phyloP scores from a whole-genome alignment of 2,797 vertebrate species.

The Anisognathus igniventris region DNA sequence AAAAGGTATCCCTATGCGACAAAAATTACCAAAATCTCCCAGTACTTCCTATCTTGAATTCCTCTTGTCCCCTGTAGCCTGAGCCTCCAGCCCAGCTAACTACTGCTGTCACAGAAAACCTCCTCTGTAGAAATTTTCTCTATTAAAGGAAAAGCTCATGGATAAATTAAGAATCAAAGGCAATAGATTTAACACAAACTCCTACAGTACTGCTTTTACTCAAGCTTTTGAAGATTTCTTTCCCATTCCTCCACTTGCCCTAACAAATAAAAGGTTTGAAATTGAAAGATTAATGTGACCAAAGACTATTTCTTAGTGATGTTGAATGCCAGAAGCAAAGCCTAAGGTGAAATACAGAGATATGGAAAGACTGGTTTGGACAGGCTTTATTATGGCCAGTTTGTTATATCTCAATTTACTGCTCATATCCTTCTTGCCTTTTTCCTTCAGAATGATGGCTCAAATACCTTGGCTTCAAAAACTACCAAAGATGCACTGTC shows the following conservation, averaged over 20 bases:
- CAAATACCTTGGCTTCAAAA: background rate
- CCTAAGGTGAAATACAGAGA: constrained; percentile 18
- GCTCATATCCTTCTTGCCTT: background rate
- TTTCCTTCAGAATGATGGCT: background rate
- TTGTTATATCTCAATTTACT: background rate
- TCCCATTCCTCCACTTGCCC: background rate
- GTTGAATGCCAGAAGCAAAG: constrained; percentile 35
- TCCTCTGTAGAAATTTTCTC: background rate
- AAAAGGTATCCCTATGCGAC: background rate
- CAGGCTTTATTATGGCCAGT: background rate
- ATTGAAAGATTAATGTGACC: constrained; percentile 42
- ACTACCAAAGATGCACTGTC: background rate
- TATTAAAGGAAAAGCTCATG: background rate
- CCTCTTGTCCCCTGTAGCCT: background rate
- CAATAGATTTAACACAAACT: background rate
- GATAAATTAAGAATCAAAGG: constrained; percentile 13
- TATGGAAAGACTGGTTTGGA: background rate
- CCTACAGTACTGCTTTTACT: background rate
- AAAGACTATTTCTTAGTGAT: constrained; percentile 9
- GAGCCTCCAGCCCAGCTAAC: background rate
- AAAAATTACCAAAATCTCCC: background rate
- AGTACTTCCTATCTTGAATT: background rate
- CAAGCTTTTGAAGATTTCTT: constrained; percentile 32
- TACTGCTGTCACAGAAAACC: background rate
- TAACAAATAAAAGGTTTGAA: constrained; percentile 23